phyloP scores from a whole-genome alignment of 2,888 invertebrate genomes.

The Drosophila parthenogenetica region DNA sequence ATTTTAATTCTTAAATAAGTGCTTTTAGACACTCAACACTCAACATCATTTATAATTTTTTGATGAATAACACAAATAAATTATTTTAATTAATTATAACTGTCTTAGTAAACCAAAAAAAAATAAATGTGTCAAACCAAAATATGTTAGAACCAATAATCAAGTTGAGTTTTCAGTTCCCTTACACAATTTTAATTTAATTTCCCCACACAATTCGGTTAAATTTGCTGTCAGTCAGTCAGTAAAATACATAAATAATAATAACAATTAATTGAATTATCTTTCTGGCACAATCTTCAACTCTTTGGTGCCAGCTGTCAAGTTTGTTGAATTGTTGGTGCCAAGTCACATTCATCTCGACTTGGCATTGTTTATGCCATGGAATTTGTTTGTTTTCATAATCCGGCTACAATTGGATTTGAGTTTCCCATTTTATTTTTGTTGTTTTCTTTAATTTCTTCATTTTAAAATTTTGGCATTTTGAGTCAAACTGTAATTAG shows the following conservation, averaged over 20 bases:
- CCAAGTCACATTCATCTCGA: constrained; percentile 19
- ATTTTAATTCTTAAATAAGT: too few species aligned
- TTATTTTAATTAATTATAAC: too few species aligned
- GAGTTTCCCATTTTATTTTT: background rate
- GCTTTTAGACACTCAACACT: too few species aligned
- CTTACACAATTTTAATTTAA: too few species aligned
- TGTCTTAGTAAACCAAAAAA: too few species aligned
- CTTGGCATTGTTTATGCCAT: constrained; percentile 16
- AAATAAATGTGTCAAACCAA: too few species aligned
- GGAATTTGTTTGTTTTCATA: constrained; percentile 5
- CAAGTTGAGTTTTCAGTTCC: too few species aligned
- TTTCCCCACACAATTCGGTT: too few species aligned
- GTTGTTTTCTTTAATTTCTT: constrained; percentile 24
- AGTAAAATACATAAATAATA: background rate
- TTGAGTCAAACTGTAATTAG: constrained; percentile 44
- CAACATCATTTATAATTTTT: too few species aligned
- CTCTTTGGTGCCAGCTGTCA: constrained; percentile 1
- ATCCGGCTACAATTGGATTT: constrained; percentile 1
- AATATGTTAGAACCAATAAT: too few species aligned
- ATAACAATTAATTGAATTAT: background rate
- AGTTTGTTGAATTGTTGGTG: background rate
- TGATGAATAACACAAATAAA: too few species aligned
- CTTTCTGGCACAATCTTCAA: background rate
- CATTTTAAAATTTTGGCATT: constrained; percentile 18
- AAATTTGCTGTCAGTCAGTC: too few species aligned